A percentile compares a stretch with the other conserved stretches of the same genome.
phyloP scores from a whole-genome alignment of 1,140 invertebrate genomes.

The Spodoptera litura region DNA sequence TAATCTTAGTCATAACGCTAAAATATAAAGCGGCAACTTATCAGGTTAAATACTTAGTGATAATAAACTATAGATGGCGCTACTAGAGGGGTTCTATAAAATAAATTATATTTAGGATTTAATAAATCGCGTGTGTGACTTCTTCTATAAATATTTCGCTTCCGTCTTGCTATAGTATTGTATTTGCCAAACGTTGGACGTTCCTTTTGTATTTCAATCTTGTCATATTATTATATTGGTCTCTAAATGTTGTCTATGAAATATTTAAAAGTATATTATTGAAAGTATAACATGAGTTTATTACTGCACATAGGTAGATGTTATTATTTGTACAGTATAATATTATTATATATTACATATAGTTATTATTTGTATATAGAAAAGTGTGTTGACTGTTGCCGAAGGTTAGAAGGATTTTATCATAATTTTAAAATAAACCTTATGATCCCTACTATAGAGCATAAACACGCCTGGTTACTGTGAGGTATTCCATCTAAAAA shows the following conservation, averaged over 20 bases:
- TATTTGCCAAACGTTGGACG: constrained; percentile 34
- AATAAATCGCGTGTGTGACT: not conserved
- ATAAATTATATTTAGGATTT: not conserved
- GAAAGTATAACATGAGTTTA: constrained; percentile 20
- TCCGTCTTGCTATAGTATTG: constrained; percentile 10
- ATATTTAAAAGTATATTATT: constrained; percentile 36
- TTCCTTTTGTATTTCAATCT: constrained; percentile 42
- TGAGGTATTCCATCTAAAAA: too few species aligned
- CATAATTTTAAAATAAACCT: too few species aligned
- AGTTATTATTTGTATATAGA: too few species aligned
- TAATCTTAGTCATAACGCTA: not conserved
- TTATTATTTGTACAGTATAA: constrained; percentile 36
- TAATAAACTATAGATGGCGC: constrained; percentile 20
- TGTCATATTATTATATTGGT: constrained; percentile 17
- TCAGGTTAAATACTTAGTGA: not conserved
- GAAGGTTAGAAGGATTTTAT: too few species aligned
- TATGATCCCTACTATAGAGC: too few species aligned
- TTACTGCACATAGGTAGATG: constrained; percentile 13
- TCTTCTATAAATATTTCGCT: constrained; percentile 24
- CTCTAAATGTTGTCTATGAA: constrained; percentile 2
- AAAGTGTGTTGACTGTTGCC: too few species aligned
- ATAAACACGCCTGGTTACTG: too few species aligned
- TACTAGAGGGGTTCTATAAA: constrained; percentile 10
- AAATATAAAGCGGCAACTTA: constrained; percentile 5
- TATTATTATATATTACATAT: not conserved